These are phyloP conservation scores for Coelopa pilipes DNA, from an alignment of 2,888 invertebrate species.

Conservation along the genomic window DNA sequence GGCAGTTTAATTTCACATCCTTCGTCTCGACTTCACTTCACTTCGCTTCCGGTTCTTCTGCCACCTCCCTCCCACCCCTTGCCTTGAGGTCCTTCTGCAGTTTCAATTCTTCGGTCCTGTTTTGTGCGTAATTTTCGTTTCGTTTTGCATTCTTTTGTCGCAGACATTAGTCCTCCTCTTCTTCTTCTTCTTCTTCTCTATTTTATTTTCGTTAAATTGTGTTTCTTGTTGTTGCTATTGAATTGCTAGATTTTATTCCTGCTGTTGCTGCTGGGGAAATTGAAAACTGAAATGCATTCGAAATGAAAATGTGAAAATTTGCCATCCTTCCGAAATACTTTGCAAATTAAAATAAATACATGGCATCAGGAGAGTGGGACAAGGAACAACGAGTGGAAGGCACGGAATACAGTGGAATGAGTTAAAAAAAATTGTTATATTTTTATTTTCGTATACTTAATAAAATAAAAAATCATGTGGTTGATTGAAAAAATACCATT, in stretches of 20 bases:
- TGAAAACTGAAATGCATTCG: slow-evolving; percentile 34
- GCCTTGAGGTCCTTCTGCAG: not conserved
- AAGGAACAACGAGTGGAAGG: not conserved
- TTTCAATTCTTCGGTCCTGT: slow-evolving; percentile 19
- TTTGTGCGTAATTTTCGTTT: slow-evolving; percentile 32
- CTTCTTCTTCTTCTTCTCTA: slow-evolving; percentile 3
- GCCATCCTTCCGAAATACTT: slow-evolving; percentile 30
- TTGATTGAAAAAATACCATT: no score
- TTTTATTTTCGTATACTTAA: no score
- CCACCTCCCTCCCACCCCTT: slow-evolving; percentile 6
- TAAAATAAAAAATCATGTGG: no score
- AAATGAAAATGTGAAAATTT: slow-evolving; percentile 33
- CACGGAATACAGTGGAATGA: slow-evolving; percentile 3
- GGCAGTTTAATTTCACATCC: no score
- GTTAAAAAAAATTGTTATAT: not conserved
- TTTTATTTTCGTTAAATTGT: not conserved
- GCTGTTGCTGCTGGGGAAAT: slow-evolving; percentile 9
- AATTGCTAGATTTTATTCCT: no score
- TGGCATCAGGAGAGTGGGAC: no score
- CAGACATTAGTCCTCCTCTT: not conserved
- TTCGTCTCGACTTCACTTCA: not conserved
- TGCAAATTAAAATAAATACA: slow-evolving; percentile 35
- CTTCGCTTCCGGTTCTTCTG: not conserved
- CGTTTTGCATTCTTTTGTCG: slow-evolving; percentile 31
- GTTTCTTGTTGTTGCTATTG: slow-evolving; percentile 1